Evolutionary conservation across 2,797 vertebrate species (phyloP).

Genomic region (Delichon dasypus): DNA sequence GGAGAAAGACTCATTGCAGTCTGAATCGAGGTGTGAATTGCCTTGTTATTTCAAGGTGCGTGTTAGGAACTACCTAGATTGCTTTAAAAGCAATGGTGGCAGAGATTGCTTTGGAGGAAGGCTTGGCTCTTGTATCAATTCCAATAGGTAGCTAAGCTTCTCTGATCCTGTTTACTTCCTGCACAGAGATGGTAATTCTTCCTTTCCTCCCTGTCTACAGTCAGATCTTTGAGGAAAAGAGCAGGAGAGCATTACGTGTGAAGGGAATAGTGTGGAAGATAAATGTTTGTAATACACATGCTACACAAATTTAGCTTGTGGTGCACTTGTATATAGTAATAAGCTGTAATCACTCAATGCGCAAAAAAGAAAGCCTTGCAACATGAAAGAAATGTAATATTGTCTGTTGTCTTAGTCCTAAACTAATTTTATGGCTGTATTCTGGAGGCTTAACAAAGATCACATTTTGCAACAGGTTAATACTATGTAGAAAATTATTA

Average conservation of each 20-base stretch:
- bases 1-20: background rate
- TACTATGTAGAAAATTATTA: background rate
- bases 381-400: background rate
- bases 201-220: background rate
- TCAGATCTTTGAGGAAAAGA: background rate
- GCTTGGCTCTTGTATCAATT: background rate
- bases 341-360: background rate
- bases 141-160: background rate
- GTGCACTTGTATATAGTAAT: background rate
- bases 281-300: background rate
- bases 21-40: background rate
- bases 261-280: background rate
- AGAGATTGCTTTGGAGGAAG: background rate
- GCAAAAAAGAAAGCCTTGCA: background rate
- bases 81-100: background rate
- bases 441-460: background rate
- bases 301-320: background rate
- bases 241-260: background rate
- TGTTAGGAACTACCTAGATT: background rate
- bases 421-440: background rate
- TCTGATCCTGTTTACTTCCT: background rate
- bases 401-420: background rate
- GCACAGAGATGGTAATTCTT: background rate
- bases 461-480: background rate
- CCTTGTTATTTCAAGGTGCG: background rate